These are phyloP conservation scores for Microtus montanus DNA, from an alignment of 2,113 vertebrate species.

Conservation along the genomic window DNA sequence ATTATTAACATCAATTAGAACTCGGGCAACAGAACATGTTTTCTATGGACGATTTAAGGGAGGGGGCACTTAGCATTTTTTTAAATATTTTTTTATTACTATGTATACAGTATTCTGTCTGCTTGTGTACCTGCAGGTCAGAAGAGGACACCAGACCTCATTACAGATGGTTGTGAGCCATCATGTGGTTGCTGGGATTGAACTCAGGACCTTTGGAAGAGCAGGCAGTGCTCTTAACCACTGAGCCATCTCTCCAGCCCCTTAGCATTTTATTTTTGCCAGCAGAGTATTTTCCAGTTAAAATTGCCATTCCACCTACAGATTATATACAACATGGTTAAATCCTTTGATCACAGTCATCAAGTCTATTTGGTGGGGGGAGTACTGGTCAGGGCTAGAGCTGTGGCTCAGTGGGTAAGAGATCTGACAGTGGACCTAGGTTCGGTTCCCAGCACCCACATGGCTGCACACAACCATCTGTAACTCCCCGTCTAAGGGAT, in stretches of 20 bases:
- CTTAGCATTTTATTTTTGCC: background rate
- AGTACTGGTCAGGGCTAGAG: background rate
- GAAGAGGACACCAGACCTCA: too few species aligned
- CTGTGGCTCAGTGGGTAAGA: background rate
- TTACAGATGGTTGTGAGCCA: too few species aligned
- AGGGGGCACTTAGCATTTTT: background rate
- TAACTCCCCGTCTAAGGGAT: background rate
- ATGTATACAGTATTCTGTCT: too few species aligned
- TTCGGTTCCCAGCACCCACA: background rate
- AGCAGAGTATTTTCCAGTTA: background rate
- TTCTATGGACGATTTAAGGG: background rate
- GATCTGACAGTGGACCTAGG: background rate
- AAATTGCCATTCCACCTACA: background rate
- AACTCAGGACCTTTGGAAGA: too few species aligned
- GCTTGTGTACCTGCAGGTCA: too few species aligned
- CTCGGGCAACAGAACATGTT: background rate
- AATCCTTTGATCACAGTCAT: background rate
- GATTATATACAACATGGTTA: background rate
- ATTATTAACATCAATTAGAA: too few species aligned
- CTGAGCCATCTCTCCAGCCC: too few species aligned
- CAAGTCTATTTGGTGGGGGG: background rate
- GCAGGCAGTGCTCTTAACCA: too few species aligned
- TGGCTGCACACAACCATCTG: too few species aligned
- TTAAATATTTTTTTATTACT: too few species aligned
- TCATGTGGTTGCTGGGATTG: too few species aligned